Evolutionary conservation across 2,888 invertebrate species (phyloP).

Genomic region (Copidosoma aretas): DNA sequence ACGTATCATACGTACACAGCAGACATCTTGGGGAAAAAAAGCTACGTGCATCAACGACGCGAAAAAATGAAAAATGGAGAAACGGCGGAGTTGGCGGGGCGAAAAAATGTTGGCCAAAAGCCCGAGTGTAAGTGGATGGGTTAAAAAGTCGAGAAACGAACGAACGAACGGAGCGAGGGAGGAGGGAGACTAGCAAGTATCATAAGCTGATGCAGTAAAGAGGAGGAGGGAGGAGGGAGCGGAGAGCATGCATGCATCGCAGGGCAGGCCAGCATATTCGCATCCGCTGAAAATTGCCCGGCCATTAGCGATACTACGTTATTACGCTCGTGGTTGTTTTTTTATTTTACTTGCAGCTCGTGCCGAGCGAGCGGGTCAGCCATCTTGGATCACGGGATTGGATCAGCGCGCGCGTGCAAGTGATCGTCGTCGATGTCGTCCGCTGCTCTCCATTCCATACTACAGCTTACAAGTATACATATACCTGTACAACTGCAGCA

Average conservation of each 20-base stretch:
- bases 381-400: constrained; percentile 61
- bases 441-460: not conserved
- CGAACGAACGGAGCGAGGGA: constrained; percentile 45
- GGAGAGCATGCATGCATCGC: not conserved
- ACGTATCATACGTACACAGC: too few relatives aligned
- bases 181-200: constrained; percentile 23
- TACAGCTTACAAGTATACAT: not conserved
- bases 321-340: constrained; percentile 60
- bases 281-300: constrained; percentile 61
- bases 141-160: constrained; percentile 31
- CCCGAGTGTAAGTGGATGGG: not conserved
- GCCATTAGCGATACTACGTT: constrained; percentile 63
- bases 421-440: not conserved
- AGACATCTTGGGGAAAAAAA: too few relatives aligned
- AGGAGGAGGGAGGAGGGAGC: constrained; percentile 46
- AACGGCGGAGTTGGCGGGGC: not conserved
- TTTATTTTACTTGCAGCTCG: constrained; percentile 52
- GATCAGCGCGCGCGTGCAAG: constrained; percentile 41
- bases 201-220: too few relatives aligned
- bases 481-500: too few relatives aligned
- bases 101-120: not conserved
- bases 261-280: constrained; percentile 52
- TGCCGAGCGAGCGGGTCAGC: constrained; percentile 46
- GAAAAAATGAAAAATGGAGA: not conserved
- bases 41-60: not conserved